A percentile compares a stretch with the other conserved stretches of the same genome.
Conservation (phyloP, 2,888 invertebrate species). For the Orthosia cruda region DNA sequence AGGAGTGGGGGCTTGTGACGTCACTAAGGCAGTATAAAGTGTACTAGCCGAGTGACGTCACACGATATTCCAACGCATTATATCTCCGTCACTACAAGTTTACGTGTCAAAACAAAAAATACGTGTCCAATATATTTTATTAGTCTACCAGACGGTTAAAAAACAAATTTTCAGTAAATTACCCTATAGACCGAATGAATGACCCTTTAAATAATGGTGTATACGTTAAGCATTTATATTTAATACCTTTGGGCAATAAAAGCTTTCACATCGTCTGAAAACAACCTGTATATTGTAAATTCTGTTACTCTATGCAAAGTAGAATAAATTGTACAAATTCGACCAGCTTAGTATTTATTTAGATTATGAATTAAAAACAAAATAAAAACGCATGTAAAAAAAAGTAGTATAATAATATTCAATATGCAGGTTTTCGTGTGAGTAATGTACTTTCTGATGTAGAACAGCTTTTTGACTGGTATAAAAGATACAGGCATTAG, state of each 20-base stretch:
- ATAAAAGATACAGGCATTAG: too few relatives aligned
- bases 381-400: background rate
- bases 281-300: constrained; percentile 11
- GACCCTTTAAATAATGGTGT: background rate
- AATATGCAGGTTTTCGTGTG: background rate
- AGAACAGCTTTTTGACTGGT: background rate
- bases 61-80: too few relatives aligned
- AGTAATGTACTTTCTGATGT: background rate
- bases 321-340: constrained; percentile 40
- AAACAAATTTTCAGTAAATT: too few relatives aligned
- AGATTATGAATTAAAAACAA: background rate
- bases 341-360: constrained; percentile 29
- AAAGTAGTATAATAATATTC: background rate
- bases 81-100: too few relatives aligned
- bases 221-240: constrained; percentile 1
- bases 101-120: too few relatives aligned
- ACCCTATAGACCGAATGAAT: constrained; percentile 10
- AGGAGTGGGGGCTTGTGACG: too few relatives aligned
- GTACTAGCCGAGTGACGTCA: too few relatives aligned
- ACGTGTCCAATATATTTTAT: too few relatives aligned
- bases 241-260: background rate
- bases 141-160: too few relatives aligned
- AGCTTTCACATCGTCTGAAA: background rate
- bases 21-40: too few relatives aligned
- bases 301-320: constrained; percentile 5